Conservation (phyloP, 2,888 invertebrate genomes). For the Scaeva pyrastri region DNA sequence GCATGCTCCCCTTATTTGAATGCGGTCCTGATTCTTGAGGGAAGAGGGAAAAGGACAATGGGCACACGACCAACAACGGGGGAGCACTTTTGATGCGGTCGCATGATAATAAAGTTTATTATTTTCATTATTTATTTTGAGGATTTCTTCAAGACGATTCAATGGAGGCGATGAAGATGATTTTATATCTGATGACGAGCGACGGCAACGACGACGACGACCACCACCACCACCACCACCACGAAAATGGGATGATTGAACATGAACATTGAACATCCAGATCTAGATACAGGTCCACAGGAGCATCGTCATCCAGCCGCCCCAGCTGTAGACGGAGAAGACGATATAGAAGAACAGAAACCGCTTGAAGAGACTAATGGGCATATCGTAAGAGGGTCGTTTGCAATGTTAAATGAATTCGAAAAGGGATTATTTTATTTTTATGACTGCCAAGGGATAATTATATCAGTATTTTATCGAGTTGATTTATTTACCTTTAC, state of each 20-base stretch:
- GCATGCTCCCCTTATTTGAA: slow-evolving; percentile 27
- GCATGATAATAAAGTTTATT: slow-evolving; percentile 69
- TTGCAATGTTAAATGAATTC: slow-evolving; percentile 62
- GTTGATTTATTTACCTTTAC: slow-evolving; percentile 1
- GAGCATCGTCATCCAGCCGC: too few species aligned
- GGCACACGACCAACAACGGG: background rate
- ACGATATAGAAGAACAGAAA: background rate
- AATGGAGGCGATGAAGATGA: slow-evolving; percentile 6
- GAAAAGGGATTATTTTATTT: slow-evolving; percentile 54
- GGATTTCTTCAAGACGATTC: background rate
- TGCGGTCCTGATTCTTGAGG: background rate
- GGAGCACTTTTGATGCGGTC: slow-evolving; percentile 47
- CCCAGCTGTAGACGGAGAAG: too few species aligned
- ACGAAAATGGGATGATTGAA: background rate
- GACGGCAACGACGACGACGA: too few species aligned
- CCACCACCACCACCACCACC: too few species aligned
- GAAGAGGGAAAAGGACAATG: background rate
- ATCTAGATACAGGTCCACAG: too few species aligned
- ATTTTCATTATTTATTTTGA: slow-evolving; percentile 67
- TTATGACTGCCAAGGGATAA: slow-evolving; percentile 24
- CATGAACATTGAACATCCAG: background rate
- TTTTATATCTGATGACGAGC: background rate
- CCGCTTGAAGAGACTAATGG: slow-evolving; percentile 49
- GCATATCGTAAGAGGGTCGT: slow-evolving; percentile 53
- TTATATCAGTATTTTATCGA: slow-evolving; percentile 10